These are phyloP conservation scores for Diabrotica balteata DNA, from an alignment of 2,888 invertebrate genomes.

Conservation along the genomic window DNA sequence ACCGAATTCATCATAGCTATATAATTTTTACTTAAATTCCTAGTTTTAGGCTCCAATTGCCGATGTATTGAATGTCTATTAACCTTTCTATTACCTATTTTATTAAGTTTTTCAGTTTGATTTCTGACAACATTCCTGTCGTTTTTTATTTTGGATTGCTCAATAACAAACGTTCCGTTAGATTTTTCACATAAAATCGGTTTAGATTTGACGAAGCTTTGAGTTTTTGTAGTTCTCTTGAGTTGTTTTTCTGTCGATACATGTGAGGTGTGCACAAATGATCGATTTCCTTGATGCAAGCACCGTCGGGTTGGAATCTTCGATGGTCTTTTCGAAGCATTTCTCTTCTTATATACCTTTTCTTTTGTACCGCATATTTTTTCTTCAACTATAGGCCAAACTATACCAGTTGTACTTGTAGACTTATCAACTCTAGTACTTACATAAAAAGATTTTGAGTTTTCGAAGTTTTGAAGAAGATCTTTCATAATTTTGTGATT, in stretches of 20 bases:
- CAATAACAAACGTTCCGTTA: no score
- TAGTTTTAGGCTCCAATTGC: slow-evolving; percentile 1
- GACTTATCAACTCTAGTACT: slow-evolving; percentile 29
- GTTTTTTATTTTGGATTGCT: slow-evolving; percentile 5
- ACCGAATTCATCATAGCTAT: slow-evolving; percentile 31
- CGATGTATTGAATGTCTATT: not conserved
- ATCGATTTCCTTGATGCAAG: no score
- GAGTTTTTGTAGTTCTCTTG: no score
- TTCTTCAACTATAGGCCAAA: slow-evolving; percentile 22
- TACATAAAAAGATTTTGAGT: slow-evolving; percentile 9
- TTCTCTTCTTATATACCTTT: slow-evolving; percentile 2
- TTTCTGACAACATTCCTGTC: slow-evolving; percentile 34
- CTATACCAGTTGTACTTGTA: slow-evolving; percentile 34
- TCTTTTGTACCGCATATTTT: slow-evolving; percentile 3
- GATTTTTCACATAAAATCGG: no score
- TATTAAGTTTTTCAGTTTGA: slow-evolving; percentile 36
- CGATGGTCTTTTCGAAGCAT: not conserved
- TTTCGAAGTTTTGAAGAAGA: slow-evolving; percentile 39
- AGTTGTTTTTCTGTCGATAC: no score
- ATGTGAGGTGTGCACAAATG: no score
- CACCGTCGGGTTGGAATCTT: no score
- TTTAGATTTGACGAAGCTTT: no score
- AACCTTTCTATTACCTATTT: not conserved
- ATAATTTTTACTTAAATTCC: slow-evolving; percentile 27
- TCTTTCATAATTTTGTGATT: slow-evolving; percentile 46